These are phyloP conservation scores for Pegea sp. DNA, from an alignment of 23 tunicate genomes.

Conservation along the genomic window DNA sequence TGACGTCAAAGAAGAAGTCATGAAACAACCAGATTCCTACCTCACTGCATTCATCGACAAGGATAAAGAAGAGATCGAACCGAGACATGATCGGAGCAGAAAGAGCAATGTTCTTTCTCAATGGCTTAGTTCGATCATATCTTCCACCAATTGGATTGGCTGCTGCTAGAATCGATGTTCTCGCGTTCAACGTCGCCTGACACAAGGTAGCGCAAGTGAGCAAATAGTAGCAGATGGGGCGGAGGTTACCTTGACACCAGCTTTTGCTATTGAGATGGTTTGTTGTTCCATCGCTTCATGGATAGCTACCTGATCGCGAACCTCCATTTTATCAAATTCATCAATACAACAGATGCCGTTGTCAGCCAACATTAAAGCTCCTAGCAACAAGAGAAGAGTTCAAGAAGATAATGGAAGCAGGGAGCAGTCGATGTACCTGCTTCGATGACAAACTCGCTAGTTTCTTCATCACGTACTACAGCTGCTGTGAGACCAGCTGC, in stretches of 20 bases:
- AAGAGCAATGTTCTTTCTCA: constrained; percentile 83
- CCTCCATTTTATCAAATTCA: constrained; percentile 98
- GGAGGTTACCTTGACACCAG: constrained; percentile 99
- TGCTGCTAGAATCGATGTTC: constrained; percentile 96
- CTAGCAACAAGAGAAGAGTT: neutral
- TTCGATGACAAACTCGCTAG: constrained; percentile 86
- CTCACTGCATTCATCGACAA: constrained; percentile 97
- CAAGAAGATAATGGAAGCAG: too few relatives aligned
- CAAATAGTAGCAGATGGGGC: neutral
- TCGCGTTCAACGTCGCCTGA: constrained; percentile 79
- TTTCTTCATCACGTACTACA: constrained; percentile 92
- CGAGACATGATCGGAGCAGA: constrained; percentile 99
- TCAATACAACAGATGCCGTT: constrained; percentile 98
- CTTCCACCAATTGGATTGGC: constrained; percentile 99
- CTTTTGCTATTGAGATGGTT: constrained; percentile 94
- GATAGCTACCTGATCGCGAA: constrained; percentile 88
- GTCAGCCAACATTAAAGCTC: constrained; percentile 98
- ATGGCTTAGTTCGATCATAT: constrained; percentile 82
- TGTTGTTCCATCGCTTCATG: constrained; percentile 99
- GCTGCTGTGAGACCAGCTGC: constrained; percentile 99
- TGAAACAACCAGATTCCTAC: too few relatives aligned
- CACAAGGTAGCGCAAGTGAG: neutral
- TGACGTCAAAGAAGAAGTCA: too few relatives aligned
- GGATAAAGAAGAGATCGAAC: constrained; percentile 86
- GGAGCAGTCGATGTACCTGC: constrained; percentile 15